A percentile compares a stretch with the other conserved stretches of the same genome.
phyloP scores from a whole-genome alignment of 2,888 invertebrate genomes.

The Molanna angustata region DNA sequence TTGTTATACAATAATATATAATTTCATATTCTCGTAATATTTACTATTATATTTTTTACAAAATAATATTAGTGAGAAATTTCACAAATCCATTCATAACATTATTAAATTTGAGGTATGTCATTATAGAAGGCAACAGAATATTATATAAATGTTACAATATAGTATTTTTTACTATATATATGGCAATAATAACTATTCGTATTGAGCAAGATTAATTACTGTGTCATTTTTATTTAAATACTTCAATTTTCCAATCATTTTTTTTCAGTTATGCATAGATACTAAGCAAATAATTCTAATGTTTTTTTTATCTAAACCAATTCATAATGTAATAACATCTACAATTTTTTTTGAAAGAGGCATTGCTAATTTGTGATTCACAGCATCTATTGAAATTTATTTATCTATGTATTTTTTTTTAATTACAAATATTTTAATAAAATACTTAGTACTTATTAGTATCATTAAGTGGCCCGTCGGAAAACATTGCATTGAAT shows the following conservation, averaged over 20 bases:
- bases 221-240: too few relatives aligned
- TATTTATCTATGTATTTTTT: too few relatives aligned
- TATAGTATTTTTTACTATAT: neutral
- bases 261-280: too few relatives aligned
- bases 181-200: neutral
- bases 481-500: too few relatives aligned
- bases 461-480: too few relatives aligned
- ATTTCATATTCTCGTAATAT: neutral
- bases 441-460: too few relatives aligned
- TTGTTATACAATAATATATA: neutral
- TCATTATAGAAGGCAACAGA: neutral
- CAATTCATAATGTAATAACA: too few relatives aligned
- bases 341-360: too few relatives aligned
- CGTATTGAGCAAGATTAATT: neutral
- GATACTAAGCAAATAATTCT: too few relatives aligned
- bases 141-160: neutral
- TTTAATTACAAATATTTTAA: too few relatives aligned
- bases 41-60: neutral
- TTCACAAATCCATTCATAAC: neutral
- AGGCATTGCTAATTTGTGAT: slow-evolving; percentile 8
- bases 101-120: neutral
- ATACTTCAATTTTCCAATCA: too few relatives aligned
- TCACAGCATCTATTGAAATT: slow-evolving; percentile 19
- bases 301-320: too few relatives aligned
- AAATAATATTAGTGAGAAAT: neutral